Conservation (phyloP, 1,140 invertebrate species). For the Melipona quadrifasciata region DNA sequence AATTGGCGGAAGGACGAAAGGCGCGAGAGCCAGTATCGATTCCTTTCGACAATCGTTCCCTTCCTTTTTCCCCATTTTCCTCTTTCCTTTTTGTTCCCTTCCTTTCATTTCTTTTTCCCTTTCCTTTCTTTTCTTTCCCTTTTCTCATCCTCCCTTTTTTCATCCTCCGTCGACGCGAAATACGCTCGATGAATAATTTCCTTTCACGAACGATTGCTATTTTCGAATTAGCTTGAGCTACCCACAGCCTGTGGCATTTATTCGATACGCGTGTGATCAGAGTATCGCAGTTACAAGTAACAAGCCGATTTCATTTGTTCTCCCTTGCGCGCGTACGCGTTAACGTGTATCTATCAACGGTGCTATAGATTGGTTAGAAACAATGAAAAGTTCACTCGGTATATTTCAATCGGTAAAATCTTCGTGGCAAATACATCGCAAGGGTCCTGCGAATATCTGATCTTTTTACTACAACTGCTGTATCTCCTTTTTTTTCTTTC, state of each 20-base stretch:
- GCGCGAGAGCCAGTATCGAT: conserved; percentile 8
- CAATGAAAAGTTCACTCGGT: conserved; percentile 52
- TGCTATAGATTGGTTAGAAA: conserved; percentile 29
- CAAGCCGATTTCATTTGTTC: conserved; percentile 60
- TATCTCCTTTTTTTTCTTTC: background rate
- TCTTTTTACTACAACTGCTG: background rate
- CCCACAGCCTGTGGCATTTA: conserved; percentile 57
- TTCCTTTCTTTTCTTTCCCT: background rate
- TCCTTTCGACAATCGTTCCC: background rate
- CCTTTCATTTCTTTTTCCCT: background rate
- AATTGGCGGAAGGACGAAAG: conserved; percentile 9
- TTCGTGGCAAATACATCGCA: background rate
- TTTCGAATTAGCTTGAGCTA: conserved; percentile 62
- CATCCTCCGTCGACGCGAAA: conserved; percentile 30
- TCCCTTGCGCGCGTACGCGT: conserved; percentile 37
- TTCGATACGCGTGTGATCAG: conserved; percentile 56
- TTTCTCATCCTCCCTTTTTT: conserved; percentile 16
- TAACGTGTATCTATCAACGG: conserved; percentile 56
- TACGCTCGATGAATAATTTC: conserved; percentile 62
- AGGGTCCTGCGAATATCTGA: conserved; percentile 32
- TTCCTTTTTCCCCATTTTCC: background rate
- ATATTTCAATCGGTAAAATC: conserved; percentile 30
- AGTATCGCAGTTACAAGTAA: conserved; percentile 59
- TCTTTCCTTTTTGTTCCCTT: background rate
- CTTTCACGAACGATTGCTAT: conserved; percentile 55